Evolutionary conservation across 23 tunicate species (phyloP).

Genomic region (Ascidia mentula): DNA sequence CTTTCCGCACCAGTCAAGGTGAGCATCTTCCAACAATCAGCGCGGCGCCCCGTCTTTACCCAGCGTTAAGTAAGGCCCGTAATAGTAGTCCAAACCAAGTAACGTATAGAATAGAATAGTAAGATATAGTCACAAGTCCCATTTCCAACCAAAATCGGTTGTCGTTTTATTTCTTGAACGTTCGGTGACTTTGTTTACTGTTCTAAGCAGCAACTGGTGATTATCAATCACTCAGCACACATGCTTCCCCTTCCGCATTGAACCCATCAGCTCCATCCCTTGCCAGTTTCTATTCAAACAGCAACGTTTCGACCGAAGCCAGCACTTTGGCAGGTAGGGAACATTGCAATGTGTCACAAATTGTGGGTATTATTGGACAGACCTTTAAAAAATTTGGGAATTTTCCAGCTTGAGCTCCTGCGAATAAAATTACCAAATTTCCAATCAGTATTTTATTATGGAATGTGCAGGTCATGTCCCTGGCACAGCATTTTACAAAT

Average conservation of each 20-base stretch:
- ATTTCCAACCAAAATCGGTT: background rate
- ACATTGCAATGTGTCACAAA: too few relatives aligned
- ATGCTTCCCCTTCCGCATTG: background rate
- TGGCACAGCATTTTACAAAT: background rate
- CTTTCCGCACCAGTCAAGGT: background rate
- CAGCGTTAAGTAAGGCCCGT: background rate
- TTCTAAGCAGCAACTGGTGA: background rate
- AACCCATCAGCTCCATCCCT: slow-evolving; percentile 20
- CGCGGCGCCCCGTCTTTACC: background rate
- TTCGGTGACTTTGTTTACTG: background rate
- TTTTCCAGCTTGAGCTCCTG: background rate
- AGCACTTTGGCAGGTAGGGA: background rate
- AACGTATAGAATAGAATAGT: background rate
- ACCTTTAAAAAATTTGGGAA: too few relatives aligned
- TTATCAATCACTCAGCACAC: background rate
- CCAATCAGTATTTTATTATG: too few relatives aligned
- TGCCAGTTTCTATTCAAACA: slow-evolving; percentile 13
- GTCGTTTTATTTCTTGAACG: background rate
- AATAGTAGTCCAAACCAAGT: background rate
- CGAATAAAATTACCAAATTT: background rate
- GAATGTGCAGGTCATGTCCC: too few relatives aligned
- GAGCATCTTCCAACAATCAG: background rate
- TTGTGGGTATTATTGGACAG: too few relatives aligned
- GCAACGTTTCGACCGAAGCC: slow-evolving; percentile 6
- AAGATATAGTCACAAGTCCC: background rate